Percentiles rank a stretch among this genome's conserved stretches.
Conservation (phyloP, 2,797 vertebrate genomes). For the Brotula barbata region DNA sequence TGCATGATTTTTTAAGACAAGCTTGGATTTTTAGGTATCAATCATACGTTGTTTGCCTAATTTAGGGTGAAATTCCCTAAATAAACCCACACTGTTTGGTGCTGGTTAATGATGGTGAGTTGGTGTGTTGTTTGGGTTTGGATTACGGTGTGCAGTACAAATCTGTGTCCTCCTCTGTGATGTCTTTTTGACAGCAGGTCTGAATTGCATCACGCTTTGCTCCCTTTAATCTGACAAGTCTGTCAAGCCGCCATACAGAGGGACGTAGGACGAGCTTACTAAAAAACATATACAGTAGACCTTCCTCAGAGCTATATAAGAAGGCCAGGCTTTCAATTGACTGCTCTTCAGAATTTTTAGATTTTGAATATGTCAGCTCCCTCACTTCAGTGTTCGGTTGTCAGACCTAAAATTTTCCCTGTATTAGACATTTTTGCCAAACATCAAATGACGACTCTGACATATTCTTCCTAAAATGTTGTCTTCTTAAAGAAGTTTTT, state of each 20-base stretch:
- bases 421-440: constrained; percentile 42
- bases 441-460: constrained; percentile 24
- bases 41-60: too few relatives aligned
- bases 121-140: constrained; percentile 11
- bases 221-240: constrained; percentile 49
- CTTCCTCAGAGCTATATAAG: constrained; percentile 31
- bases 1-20: not conserved
- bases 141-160: not conserved
- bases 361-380: constrained; percentile 50
- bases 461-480: too few relatives aligned
- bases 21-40: too few relatives aligned
- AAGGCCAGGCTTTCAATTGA: constrained; percentile 44
- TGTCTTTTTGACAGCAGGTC: constrained; percentile 61
- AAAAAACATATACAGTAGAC: constrained; percentile 26
- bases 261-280: constrained; percentile 32
- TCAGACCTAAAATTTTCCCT: constrained; percentile 38
- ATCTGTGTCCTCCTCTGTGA: constrained; percentile 44
- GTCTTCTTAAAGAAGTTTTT: too few relatives aligned
- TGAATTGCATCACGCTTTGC: constrained; percentile 44
- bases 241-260: constrained; percentile 48
- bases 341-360: constrained; percentile 62
- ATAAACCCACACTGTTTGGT: not conserved
- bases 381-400: constrained; percentile 50
- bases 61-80: not conserved
- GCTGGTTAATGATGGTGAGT: not conserved